Percentiles rank a stretch among this genome's conserved stretches.
Evolutionary conservation across 2,113 vertebrate genomes (phyloP).

Genomic region (Pelobates fuscus): DNA sequence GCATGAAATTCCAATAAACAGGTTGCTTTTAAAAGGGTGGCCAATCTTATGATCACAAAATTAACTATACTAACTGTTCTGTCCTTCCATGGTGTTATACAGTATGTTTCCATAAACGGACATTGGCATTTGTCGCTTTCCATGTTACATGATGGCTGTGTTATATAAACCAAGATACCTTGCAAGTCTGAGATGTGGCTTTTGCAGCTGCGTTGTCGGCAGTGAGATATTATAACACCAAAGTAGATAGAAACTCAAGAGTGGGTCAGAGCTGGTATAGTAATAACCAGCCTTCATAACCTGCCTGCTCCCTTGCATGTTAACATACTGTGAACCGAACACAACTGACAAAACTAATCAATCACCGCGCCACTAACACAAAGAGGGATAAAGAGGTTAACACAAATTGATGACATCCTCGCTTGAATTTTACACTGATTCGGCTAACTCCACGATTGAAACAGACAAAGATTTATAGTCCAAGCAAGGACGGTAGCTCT

Average conservation of each 20-base stretch:
- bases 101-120: too few species aligned
- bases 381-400: constrained; percentile 98
- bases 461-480: constrained; percentile 99
- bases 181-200: too few species aligned
- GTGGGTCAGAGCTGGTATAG: constrained; percentile 76
- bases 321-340: constrained; percentile 99
- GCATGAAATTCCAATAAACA: too few species aligned
- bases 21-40: too few species aligned
- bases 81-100: too few species aligned
- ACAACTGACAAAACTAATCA: constrained; percentile 99
- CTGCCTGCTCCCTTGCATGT: constrained; percentile 94
- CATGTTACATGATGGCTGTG: not conserved
- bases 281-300: constrained; percentile 83
- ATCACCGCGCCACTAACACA: constrained; percentile 86
- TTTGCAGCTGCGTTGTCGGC: constrained; percentile 30
- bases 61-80: too few species aligned
- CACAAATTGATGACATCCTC: constrained; percentile 99
- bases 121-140: not conserved
- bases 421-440: constrained; percentile 95
- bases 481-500: constrained; percentile 76
- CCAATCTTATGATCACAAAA: too few species aligned
- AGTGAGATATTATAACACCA: constrained; percentile 58
- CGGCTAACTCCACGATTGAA: constrained; percentile 93
- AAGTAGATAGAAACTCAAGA: constrained; percentile 71
- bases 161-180: too few species aligned